Percentiles rank a stretch among this genome's conserved stretches.
These are phyloP conservation scores for Caenorhabditis brenneri DNA, from an alignment of 1,140 invertebrate genomes.

Conservation along the genomic window DNA sequence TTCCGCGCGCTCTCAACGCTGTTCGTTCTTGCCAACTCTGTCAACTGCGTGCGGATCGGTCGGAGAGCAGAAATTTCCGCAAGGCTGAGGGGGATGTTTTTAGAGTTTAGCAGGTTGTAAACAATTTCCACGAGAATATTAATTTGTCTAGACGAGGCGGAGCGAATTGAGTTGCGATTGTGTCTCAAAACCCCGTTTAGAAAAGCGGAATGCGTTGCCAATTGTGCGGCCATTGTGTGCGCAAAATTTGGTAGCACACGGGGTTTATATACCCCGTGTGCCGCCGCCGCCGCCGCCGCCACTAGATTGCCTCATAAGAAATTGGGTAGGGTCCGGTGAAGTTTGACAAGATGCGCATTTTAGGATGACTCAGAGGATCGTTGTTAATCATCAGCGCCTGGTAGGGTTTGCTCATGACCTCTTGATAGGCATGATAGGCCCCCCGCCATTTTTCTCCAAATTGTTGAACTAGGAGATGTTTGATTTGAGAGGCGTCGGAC, in stretches of 20 bases:
- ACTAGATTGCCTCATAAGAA: neutral
- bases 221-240: neutral
- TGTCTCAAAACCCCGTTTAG: neutral
- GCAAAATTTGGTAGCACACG: neutral
- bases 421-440: too few species aligned
- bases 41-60: too few species aligned
- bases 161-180: too few species aligned
- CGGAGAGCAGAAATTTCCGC: too few species aligned
- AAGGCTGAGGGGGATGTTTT: too few species aligned
- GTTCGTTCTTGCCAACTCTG: too few species aligned
- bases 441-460: neutral
- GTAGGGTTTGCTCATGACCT: neutral
- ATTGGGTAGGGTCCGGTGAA: neutral
- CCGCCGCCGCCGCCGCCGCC: too few species aligned
- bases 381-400: neutral
- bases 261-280: too few species aligned
- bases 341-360: neutral
- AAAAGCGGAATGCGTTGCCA: neutral
- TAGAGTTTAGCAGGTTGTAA: too few species aligned
- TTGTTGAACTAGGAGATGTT: neutral
- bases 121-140: too few species aligned
- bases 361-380: neutral
- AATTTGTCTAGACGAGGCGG: too few species aligned
- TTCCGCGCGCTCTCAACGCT: too few species aligned
- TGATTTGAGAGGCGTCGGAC: neutral